These are phyloP conservation scores for Heliconius hortense DNA, from an alignment of 2,888 invertebrate genomes.

Conservation along the genomic window DNA sequence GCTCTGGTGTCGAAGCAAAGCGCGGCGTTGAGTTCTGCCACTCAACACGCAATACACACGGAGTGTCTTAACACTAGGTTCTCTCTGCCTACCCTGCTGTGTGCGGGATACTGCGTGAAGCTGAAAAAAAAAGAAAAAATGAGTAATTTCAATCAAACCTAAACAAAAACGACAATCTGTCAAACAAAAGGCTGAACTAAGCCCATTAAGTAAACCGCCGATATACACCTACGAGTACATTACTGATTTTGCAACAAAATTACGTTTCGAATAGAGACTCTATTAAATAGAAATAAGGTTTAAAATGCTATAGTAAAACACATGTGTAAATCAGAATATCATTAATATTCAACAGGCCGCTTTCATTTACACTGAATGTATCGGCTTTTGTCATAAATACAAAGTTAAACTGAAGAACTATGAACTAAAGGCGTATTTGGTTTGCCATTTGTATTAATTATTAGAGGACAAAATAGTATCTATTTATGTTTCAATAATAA, in stretches of 20 bases:
- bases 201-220: slow-evolving; percentile 22
- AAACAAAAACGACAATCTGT: slow-evolving; percentile 1
- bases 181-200: slow-evolving; percentile 25
- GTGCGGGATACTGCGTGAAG: too few species aligned
- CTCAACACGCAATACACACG: too few species aligned
- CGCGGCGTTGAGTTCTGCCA: too few species aligned
- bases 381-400: slow-evolving; percentile 26
- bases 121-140: background rate
- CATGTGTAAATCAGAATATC: slow-evolving; percentile 31
- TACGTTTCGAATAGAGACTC: background rate
- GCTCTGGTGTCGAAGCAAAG: too few species aligned
- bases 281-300: background rate
- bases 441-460: background rate
- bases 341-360: slow-evolving; percentile 32
- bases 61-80: too few species aligned
- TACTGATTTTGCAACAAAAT: background rate
- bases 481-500: background rate
- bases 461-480: background rate
- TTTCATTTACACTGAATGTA: slow-evolving; percentile 29
- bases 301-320: background rate
- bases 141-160: slow-evolving; percentile 7
- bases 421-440: background rate
- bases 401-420: slow-evolving; percentile 18
- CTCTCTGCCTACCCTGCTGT: too few species aligned
- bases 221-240: slow-evolving; percentile 21